phyloP scores from a whole-genome alignment of 2,113 vertebrate species.

The Odocoileus virginianus region DNA sequence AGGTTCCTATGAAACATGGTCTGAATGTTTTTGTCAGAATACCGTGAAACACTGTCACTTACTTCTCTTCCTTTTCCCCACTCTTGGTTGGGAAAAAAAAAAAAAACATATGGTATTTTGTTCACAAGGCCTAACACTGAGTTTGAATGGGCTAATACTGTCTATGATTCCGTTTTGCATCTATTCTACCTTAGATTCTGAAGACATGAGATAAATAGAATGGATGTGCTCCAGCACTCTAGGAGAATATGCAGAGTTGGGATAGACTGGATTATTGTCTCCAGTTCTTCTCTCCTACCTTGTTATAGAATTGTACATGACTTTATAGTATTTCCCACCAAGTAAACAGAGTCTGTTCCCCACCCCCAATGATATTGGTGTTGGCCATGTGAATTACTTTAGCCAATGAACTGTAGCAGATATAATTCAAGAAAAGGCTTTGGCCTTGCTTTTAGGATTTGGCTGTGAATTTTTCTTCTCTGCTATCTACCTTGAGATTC shows the following conservation, averaged over 20 bases:
- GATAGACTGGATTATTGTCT: background rate
- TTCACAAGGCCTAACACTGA: background rate
- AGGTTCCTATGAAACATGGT: background rate
- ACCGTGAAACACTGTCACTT: background rate
- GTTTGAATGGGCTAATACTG: background rate
- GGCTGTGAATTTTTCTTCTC: background rate
- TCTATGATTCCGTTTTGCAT: background rate
- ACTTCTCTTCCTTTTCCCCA: background rate
- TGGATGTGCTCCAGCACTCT: no score
- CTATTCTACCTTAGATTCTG: background rate
- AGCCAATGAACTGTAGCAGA: background rate
- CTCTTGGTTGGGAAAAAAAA: background rate
- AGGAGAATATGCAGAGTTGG: background rate
- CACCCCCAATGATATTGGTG: accelerated
- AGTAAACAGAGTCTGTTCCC: background rate
- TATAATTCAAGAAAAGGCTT: background rate
- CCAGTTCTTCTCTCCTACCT: background rate
- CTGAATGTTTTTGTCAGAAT: background rate
- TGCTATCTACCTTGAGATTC: background rate
- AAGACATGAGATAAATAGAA: background rate
- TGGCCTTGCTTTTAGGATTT: background rate
- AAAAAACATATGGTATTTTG: background rate
- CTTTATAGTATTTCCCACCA: background rate
- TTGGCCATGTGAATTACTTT: background rate
- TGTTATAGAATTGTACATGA: background rate